A percentile compares a stretch with the other conserved stretches of the same genome.
These are phyloP conservation scores for Meloidogyne floridensis DNA, from an alignment of 1,140 invertebrate genomes.

Conservation along the genomic window DNA sequence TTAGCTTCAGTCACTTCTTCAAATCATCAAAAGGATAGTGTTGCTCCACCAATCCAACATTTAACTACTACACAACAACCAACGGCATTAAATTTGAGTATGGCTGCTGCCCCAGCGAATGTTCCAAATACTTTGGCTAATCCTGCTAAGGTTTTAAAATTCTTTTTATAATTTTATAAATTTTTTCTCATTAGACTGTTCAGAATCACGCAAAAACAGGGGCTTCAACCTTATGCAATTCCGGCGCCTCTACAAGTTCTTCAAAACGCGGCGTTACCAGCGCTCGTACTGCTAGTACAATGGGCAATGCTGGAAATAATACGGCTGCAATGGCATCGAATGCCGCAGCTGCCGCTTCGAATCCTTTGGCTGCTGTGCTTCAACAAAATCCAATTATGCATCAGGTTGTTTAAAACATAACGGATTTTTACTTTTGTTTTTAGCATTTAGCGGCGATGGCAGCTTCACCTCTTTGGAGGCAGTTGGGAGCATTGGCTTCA, in stretches of 20 bases:
- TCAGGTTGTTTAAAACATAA: neutral
- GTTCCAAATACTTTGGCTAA: neutral
- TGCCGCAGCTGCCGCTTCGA: conserved; percentile 15
- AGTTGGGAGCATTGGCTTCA: neutral
- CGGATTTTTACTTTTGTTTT: neutral
- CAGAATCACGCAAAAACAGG: neutral
- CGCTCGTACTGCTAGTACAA: conserved; percentile 6
- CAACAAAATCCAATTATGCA: conserved; percentile 19
- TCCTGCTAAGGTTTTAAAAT: neutral
- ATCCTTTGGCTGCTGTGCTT: conserved; percentile 27
- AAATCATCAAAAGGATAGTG: neutral
- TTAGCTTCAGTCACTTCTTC: neutral
- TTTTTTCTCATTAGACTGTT: neutral
- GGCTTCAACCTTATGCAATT: conserved; percentile 4
- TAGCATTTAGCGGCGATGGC: conserved; percentile 28
- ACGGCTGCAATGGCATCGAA: neutral
- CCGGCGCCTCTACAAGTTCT: neutral
- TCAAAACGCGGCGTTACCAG: neutral
- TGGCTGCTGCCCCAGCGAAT: neutral
- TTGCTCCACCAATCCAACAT: conserved; percentile 10
- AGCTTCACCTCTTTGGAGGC: neutral
- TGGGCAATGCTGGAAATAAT: neutral
- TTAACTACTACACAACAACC: neutral
- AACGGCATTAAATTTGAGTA: conserved; percentile 19
- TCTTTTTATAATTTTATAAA: neutral